Evolutionary conservation across 2,888 invertebrate species (phyloP).

Genomic region (Chouioia cunea): DNA sequence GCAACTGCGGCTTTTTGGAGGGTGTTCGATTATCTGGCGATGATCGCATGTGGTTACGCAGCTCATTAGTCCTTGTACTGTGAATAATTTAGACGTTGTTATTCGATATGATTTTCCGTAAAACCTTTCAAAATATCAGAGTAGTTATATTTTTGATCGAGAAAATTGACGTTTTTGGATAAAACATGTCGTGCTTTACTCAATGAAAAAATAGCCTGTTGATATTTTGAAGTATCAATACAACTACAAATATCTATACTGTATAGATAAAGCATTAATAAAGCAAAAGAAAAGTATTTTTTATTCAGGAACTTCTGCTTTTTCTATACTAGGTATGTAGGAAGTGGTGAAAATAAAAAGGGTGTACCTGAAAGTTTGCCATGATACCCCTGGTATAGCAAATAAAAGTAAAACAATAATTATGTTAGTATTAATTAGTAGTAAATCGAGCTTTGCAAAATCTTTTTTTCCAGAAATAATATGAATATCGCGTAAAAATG

Average conservation of each 20-base stretch:
- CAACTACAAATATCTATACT: not conserved
- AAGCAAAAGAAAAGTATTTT: not conserved
- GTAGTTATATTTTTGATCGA: too few species aligned
- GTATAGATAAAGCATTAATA: constrained; percentile 15
- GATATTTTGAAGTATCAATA: too few species aligned
- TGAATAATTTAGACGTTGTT: constrained; percentile 37
- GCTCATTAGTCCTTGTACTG: constrained; percentile 66
- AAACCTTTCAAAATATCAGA: not conserved
- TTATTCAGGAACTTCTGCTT: constrained; percentile 1
- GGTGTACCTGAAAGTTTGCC: constrained; percentile 66
- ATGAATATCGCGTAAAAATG: too few species aligned
- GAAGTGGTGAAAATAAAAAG: constrained; percentile 19
- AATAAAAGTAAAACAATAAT: constrained; percentile 39
- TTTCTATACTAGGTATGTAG: not conserved
- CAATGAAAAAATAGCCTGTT: too few species aligned
- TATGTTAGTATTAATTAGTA: too few species aligned
- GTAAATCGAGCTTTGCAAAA: too few species aligned
- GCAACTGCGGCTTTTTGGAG: constrained; percentile 16
- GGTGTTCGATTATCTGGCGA: constrained; percentile 28
- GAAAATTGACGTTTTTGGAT: too few species aligned
- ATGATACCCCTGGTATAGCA: constrained; percentile 63
- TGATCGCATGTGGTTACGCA: constrained; percentile 55
- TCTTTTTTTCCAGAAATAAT: too few species aligned
- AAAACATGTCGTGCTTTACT: too few species aligned
- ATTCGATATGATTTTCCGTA: constrained; percentile 37